phyloP scores from a whole-genome alignment of 53 echinoderm and acorn worm species.

The Henricia sp. region DNA sequence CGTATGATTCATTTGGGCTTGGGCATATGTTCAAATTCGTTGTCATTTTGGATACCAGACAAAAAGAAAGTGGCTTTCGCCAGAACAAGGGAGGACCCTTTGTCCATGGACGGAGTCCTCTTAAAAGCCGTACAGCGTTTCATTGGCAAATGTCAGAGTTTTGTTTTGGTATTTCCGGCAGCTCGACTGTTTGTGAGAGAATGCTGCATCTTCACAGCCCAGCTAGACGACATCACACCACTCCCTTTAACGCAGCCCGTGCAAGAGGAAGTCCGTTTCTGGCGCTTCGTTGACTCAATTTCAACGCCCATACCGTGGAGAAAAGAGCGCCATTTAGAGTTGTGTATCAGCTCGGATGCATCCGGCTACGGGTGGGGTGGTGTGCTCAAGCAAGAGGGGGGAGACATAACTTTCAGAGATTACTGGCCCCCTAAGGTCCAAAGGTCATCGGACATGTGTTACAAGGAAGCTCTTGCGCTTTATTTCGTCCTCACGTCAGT shows the following conservation, averaged over 20 bases:
- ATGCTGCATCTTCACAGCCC: constrained; percentile 1
- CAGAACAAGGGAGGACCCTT: constrained; percentile 6
- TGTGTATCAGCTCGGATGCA: constrained; percentile 6
- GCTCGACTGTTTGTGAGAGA: constrained; percentile 30
- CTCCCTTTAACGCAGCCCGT: neutral
- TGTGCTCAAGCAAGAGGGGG: neutral
- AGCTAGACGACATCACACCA: constrained; percentile 6
- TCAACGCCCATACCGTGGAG: constrained; percentile 24
- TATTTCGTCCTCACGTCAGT: constrained; percentile 17
- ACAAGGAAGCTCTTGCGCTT: constrained; percentile 28
- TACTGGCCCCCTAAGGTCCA: constrained; percentile 7
- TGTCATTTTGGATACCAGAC: constrained; percentile 30
- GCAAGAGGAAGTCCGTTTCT: constrained; percentile 9
- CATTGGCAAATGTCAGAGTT: constrained; percentile 34
- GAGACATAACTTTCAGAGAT: constrained; percentile 6
- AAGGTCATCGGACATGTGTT: constrained; percentile 8
- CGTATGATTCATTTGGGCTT: constrained; percentile 27
- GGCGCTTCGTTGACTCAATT: constrained; percentile 13
- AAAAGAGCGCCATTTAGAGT: constrained; percentile 13
- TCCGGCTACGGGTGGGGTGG: constrained; percentile 38
- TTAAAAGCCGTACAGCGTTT: constrained; percentile 26
- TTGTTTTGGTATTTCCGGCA: constrained; percentile 17
- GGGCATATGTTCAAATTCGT: constrained; percentile 1
- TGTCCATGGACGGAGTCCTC: neutral
- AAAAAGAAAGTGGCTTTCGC: constrained; percentile 6